Evolutionary conservation across 2,888 invertebrate species (phyloP).

Genomic region (Drosophila pseudotakahashii): DNA sequence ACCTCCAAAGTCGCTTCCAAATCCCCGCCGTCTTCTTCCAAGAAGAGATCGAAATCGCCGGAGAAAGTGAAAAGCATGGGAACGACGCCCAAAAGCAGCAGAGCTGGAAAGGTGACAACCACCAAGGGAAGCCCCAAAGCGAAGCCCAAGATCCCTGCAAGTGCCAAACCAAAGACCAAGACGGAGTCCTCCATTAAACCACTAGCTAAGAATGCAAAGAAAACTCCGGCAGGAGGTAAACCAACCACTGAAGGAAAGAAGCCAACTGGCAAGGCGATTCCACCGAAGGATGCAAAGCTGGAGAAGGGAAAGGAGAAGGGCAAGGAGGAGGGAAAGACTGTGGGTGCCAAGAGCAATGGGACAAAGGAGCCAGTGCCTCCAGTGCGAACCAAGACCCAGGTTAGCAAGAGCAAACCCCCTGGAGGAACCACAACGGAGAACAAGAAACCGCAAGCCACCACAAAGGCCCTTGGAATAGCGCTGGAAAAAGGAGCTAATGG

Average conservation of each 20-base stretch:
- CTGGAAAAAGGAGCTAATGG: constrained; percentile 42
- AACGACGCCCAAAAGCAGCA: constrained; percentile 26
- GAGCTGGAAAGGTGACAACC: constrained; percentile 54
- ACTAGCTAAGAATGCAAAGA: constrained; percentile 49
- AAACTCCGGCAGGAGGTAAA: constrained; percentile 41
- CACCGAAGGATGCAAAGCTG: constrained; percentile 26
- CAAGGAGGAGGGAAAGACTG: constrained; percentile 23
- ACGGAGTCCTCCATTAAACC: constrained; percentile 55
- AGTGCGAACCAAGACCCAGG: constrained; percentile 20
- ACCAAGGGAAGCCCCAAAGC: constrained; percentile 53
- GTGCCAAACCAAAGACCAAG: constrained; percentile 82
- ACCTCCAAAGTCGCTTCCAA: constrained; percentile 31
- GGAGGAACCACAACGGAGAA: constrained; percentile 9
- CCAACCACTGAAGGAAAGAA: constrained; percentile 47
- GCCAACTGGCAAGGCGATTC: constrained; percentile 19
- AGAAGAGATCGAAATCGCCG: constrained; percentile 32
- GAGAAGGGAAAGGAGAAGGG: constrained; percentile 19
- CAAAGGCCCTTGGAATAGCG: constrained; percentile 9
- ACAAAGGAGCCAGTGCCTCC: constrained; percentile 24
- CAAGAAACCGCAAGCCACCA: constrained; percentile 7
- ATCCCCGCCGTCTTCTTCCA: constrained; percentile 28
- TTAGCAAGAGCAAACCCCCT: constrained; percentile 30
- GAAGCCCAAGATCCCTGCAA: constrained; percentile 67
- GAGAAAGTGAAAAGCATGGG: constrained; percentile 36
- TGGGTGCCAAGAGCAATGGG: constrained; percentile 47